Base-by-base conservation (phyloP, 2,113 vertebrate genomes). In the Pseudolaguvia tuberculata region DNA sequence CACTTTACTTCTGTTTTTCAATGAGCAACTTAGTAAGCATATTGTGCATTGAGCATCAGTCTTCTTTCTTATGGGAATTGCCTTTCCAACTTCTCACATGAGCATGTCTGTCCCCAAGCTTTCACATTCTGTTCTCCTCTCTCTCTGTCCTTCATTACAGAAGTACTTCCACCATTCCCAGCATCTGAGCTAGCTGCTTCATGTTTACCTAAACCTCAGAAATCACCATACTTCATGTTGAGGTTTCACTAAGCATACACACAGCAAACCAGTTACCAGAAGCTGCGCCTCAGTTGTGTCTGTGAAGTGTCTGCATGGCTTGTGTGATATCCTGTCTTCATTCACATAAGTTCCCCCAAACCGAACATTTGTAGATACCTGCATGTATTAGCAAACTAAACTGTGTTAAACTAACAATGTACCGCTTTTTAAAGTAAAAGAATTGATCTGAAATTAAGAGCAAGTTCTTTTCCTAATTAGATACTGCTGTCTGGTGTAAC, bases 111-210 rank as follows among this genome's bases (percentile, higher is more conserved):
- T 85, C 86, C 85, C 72, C 76, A 58, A 61, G 74, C 81, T 84
- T 86, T 79, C 73, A 85, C 53, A 71, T 85, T 85, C 73, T 80
- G 66, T 72, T 71, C 62, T 53, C 47, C 39, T 73, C 63, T 77
- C 23, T 67, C 69, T 25, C 78, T 78, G 55, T 35, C 62, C 17
- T 31, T 14, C 45, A 45, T 45, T 74, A 77, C 73, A 17, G 13
- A 20, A 31, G 17, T 58, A 75, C n/a, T 65, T 77, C 73, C 79
- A 75, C 72, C 57, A 52, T 55, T 78, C 70, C 23, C 68, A 70
- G 66, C 59, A 69, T 70, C 45, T 59, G 42, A 58, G 50, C 63
- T 73, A 35, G 72, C 78, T 58, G 56, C 63, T 72, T 74, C 75
- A 78, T 51, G 62, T 73, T 69, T 80, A 81, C 42, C 70, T 47